Conservation (phyloP, 2,797 vertebrate genomes). For the Siniperca obscura region DNA sequence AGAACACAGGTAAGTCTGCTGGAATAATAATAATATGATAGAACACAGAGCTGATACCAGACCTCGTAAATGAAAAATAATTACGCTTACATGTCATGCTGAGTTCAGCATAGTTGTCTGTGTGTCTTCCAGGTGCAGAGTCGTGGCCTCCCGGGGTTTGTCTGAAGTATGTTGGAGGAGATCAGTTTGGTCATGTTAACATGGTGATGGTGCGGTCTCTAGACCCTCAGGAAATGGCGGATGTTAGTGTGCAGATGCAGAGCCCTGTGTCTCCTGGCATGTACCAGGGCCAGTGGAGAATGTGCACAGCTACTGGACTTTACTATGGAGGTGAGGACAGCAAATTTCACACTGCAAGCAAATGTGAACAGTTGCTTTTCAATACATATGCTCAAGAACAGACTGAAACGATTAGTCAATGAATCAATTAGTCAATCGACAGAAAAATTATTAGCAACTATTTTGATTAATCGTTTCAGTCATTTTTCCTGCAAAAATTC, state of each 20-base stretch:
- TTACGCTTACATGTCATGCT: not conserved
- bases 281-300: conserved; percentile 99
- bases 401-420: not conserved
- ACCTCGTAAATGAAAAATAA: not conserved
- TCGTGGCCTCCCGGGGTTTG: conserved; percentile 98
- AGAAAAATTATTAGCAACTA: not conserved
- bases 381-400: not conserved
- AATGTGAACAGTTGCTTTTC: not conserved
- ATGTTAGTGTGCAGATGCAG: conserved; percentile 99
- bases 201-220: conserved; percentile 97
- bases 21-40: not conserved
- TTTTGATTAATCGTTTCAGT: not conserved
- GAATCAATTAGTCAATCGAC: not conserved
- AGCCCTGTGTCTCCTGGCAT: conserved; percentile 96
- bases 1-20: conserved; percentile 90
- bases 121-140: conserved; percentile 88
- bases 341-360: not conserved
- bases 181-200: conserved; percentile 98
- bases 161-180: conserved; percentile 97
- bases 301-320: conserved; percentile 99
- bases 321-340: conserved; percentile 96
- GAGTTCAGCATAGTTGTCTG: conserved; percentile 8
- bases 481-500: not conserved
- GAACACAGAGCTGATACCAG: not conserved
- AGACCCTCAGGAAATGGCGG: conserved; percentile 96